Evolutionary conservation across 1,140 invertebrate genomes (phyloP).

Genomic region (Drosophila serrata): DNA sequence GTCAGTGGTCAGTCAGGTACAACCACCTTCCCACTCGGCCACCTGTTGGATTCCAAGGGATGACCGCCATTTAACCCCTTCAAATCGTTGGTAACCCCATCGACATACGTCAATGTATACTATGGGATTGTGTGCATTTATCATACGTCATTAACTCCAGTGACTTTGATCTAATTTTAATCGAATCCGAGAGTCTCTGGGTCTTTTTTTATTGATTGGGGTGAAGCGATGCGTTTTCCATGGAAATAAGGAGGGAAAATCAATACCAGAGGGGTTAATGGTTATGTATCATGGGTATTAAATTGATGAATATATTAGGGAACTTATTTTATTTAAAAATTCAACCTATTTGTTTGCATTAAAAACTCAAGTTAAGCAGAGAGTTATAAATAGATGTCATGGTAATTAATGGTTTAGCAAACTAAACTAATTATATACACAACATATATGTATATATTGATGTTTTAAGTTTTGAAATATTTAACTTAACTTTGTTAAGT

Average conservation of each 20-base stretch:
- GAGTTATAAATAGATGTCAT: not conserved
- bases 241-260: conserved; percentile 15
- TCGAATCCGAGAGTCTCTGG: conserved; percentile 24
- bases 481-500: not conserved
- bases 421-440: no score
- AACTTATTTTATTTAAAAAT: not conserved
- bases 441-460: not conserved
- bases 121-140: conserved; percentile 27
- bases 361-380: not conserved
- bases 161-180: conserved; percentile 77
- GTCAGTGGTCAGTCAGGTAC: conserved; percentile 53
- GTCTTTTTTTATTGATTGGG: conserved; percentile 34
- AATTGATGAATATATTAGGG: not conserved
- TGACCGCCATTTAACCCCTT: conserved; percentile 23
- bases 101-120: conserved; percentile 2
- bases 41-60: conserved; percentile 31
- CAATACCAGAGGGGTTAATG: not conserved
- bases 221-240: conserved; percentile 7
- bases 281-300: not conserved
- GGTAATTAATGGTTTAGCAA: not conserved
- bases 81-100: conserved; percentile 26
- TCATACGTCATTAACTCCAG: conserved; percentile 61
- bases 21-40: not conserved
- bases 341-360: not conserved
- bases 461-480: not conserved